phyloP scores from a whole-genome alignment of 2,888 invertebrate genomes.

The Drosophila maculinotata region DNA sequence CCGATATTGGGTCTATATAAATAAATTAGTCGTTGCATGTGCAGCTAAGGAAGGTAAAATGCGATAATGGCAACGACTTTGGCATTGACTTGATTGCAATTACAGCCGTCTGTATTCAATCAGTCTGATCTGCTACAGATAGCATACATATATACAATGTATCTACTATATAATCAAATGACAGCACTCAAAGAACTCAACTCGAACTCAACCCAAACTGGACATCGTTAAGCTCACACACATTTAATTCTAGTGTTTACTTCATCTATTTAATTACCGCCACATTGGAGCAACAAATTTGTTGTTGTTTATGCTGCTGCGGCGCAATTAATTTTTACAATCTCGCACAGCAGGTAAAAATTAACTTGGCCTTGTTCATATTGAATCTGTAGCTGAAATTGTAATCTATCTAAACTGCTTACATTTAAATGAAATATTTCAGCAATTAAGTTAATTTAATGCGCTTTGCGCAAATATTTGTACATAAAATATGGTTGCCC shows the following conservation, averaged over 20 bases:
- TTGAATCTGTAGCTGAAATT: conserved; percentile 4
- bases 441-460: conserved; percentile 30
- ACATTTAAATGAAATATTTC: conserved; percentile 28
- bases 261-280: conserved; percentile 47
- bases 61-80: conserved; percentile 64
- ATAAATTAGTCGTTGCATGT: conserved; percentile 45
- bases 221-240: conserved; percentile 1
- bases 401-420: conserved; percentile 24
- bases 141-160: conserved; percentile 8
- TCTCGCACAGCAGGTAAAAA: conserved; percentile 27
- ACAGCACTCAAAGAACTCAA: conserved; percentile 3
- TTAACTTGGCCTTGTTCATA: conserved; percentile 16
- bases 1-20: conserved; percentile 54
- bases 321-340: conserved; percentile 8
- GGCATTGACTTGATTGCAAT: conserved; percentile 66
- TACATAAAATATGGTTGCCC: conserved; percentile 18
- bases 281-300: conserved; percentile 12
- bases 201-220: neutral
- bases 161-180: conserved; percentile 27
- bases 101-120: conserved; percentile 65
- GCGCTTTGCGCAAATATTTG: conserved; percentile 20
- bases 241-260: conserved; percentile 20
- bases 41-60: conserved; percentile 43
- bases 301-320: conserved; percentile 8
- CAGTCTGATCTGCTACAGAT: conserved; percentile 28